Percentiles rank a stretch among this genome's conserved stretches.
Conservation (phyloP, 2,113 vertebrate genomes). For the Thomomys bottae region DNA sequence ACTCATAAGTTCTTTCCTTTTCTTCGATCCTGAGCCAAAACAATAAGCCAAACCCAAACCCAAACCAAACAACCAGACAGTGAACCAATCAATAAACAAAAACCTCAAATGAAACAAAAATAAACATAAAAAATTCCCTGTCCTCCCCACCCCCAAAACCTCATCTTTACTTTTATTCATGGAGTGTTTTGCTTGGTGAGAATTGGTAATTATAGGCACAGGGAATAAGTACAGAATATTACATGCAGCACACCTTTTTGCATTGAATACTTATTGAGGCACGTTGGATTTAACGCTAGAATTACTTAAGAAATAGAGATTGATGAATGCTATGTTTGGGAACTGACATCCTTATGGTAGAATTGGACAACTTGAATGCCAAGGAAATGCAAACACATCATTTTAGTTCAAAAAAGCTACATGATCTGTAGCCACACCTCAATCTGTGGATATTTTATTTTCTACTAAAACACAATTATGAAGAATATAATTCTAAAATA, state of each 20-base stretch:
- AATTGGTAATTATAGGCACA: neutral
- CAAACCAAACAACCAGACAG: neutral
- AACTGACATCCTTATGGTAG: neutral
- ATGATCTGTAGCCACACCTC: too few species aligned
- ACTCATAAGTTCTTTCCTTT: neutral
- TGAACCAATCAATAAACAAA: neutral
- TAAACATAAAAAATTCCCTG: neutral
- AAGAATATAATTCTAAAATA: neutral
- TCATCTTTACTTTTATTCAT: neutral
- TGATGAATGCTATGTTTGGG: too few species aligned
- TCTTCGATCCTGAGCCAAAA: neutral
- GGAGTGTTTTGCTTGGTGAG: neutral
- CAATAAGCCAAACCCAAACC: neutral
- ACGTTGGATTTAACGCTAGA: neutral
- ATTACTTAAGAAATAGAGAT: neutral
- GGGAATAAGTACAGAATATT: neutral
- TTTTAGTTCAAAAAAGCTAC: neutral
- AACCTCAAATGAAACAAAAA: neutral
- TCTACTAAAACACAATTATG: neutral
- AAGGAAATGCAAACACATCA: neutral
- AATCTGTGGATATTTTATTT: neutral
- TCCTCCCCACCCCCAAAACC: neutral
- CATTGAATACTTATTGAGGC: too few species aligned
- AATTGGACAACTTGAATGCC: neutral
- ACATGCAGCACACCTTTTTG: accelerated